A percentile compares a stretch with the other conserved stretches of the same genome.
Evolutionary conservation across 2,797 vertebrate species (phyloP).

Genomic region (Gorsachius magnificus): DNA sequence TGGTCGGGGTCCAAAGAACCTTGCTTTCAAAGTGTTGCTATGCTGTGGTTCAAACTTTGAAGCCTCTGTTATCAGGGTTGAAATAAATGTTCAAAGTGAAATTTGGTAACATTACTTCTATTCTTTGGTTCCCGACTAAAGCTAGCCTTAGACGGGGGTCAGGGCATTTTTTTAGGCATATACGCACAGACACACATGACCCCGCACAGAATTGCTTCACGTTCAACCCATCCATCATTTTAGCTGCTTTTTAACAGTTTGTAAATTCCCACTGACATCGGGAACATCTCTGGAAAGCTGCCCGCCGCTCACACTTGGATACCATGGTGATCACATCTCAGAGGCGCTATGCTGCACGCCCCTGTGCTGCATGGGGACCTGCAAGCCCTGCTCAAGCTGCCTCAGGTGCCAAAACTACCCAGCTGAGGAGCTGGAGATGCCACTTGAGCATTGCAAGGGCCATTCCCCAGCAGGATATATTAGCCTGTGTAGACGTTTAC

Average conservation of each 20-base stretch:
- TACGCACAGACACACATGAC: no score
- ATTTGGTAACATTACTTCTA: background rate
- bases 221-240: background rate
- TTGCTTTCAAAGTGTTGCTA: background rate
- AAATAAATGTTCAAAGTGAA: background rate
- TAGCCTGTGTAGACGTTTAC: background rate
- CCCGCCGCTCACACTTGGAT: rapidly evolving
- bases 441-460: background rate
- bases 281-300: background rate
- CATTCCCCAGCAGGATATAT: background rate
- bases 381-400: background rate
- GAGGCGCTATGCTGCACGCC: background rate
- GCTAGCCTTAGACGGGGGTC: background rate
- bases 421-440: background rate
- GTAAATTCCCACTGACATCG: background rate
- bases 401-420: background rate
- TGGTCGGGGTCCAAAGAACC: background rate
- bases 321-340: background rate
- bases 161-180: background rate
- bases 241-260: background rate
- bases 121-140: background rate
- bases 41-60: background rate
- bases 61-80: background rate
- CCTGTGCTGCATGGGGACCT: background rate
- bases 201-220: background rate